Conservation (phyloP, 2,888 invertebrate genomes). For the Xestia sexstrigata region DNA sequence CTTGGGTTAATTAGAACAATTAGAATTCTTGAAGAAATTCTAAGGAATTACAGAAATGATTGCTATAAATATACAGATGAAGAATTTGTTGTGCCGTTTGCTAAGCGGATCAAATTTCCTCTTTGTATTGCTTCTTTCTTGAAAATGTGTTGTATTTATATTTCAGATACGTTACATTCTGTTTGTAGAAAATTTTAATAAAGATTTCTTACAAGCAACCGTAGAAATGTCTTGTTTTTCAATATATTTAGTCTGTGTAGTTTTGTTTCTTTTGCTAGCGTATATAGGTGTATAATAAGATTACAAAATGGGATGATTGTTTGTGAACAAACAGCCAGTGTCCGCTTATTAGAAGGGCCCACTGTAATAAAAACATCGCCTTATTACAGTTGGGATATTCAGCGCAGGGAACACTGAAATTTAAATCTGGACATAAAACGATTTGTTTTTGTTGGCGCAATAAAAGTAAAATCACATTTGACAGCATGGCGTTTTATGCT, state of each 20-base stretch:
- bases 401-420: constrained; percentile 81
- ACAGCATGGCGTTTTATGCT: constrained; percentile 77
- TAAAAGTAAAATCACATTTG: constrained; percentile 85
- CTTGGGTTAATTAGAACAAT: constrained; percentile 50
- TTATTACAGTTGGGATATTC: constrained; percentile 80
- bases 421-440: constrained; percentile 86
- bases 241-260: constrained; percentile 76
- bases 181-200: not conserved
- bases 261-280: constrained; percentile 77
- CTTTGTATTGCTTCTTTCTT: not conserved
- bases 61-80: constrained; percentile 17
- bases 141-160: not conserved
- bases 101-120: not conserved
- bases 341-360: constrained; percentile 87
- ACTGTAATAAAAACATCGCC: constrained; percentile 88
- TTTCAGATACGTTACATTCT: not conserved
- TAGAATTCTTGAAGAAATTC: constrained; percentile 44
- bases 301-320: constrained; percentile 85
- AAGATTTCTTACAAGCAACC: constrained; percentile 1
- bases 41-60: constrained; percentile 19
- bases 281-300: constrained; percentile 86
- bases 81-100: not conserved
- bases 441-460: constrained; percentile 84
- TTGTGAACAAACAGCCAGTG: constrained; percentile 86
- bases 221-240: constrained; percentile 67